phyloP scores from a whole-genome alignment of 2,888 invertebrate genomes.

The Ichneumoninae sp. region DNA sequence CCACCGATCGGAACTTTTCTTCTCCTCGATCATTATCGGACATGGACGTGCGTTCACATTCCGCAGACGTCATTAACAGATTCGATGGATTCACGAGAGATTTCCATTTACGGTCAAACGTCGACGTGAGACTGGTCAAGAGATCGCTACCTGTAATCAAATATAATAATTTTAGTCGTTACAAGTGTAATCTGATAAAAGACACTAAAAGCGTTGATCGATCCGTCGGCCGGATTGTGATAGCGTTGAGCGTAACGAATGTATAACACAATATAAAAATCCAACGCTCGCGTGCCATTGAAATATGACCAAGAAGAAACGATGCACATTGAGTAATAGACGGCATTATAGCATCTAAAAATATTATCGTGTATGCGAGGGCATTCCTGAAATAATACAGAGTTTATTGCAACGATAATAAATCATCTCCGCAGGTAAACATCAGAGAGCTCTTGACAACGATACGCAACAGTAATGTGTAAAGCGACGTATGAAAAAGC shows the following conservation, averaged over 20 bases:
- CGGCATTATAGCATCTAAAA: constrained; percentile 45
- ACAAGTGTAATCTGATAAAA: constrained; percentile 35
- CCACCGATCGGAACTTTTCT: constrained; percentile 56
- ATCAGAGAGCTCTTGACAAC: constrained; percentile 50
- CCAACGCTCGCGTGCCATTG: constrained; percentile 55
- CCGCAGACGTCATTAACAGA: constrained; percentile 70
- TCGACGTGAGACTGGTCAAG: constrained; percentile 92
- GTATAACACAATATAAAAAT: constrained; percentile 41
- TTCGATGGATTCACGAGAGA: constrained; percentile 88
- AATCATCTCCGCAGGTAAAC: constrained; percentile 58
- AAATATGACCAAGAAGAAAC: constrained; percentile 53
- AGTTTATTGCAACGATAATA: constrained; percentile 60
- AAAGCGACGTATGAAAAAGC: constrained; percentile 55
- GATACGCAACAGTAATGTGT: constrained; percentile 64
- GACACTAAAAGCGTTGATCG: constrained; percentile 74
- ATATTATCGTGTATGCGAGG: constrained; percentile 57
- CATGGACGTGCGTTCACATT: constrained; percentile 63
- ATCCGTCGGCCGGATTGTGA: constrained; percentile 29
- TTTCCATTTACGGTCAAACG: constrained; percentile 93
- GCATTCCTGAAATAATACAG: constrained; percentile 72
- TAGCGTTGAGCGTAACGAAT: constrained; percentile 58
- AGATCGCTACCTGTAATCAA: constrained; percentile 91
- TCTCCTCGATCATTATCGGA: constrained; percentile 72
- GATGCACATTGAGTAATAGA: constrained; percentile 44
- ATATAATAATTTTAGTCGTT: constrained; percentile 14